Evolutionary conservation across 2,113 vertebrate genomes (phyloP).

Genomic region (Takifugu bimaculatus): DNA sequence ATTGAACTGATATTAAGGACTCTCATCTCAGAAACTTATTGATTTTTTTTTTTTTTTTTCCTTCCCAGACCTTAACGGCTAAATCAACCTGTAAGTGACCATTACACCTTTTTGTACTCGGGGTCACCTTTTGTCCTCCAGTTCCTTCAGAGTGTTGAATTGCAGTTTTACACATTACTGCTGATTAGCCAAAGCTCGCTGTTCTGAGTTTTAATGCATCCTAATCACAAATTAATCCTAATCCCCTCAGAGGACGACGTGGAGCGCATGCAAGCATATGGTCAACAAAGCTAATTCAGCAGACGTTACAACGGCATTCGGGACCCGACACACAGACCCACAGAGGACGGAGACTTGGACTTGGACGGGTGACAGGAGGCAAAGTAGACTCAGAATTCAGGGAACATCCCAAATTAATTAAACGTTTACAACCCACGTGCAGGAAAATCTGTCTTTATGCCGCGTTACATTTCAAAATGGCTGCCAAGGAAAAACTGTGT

Average conservation of each 20-base stretch:
- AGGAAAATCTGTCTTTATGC: too few species aligned
- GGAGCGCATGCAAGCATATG: constrained; percentile 58
- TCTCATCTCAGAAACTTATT: constrained; percentile 53
- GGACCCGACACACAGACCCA: neutral
- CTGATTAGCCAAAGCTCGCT: constrained; percentile 44
- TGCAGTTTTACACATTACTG: constrained; percentile 41
- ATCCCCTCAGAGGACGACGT: constrained; percentile 55
- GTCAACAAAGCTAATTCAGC: constrained; percentile 54
- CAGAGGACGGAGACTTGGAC: too few species aligned
- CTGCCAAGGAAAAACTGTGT: too few species aligned
- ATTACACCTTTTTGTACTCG: constrained; percentile 12
- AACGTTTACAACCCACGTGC: too few species aligned
- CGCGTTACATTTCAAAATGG: too few species aligned
- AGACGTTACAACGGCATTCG: constrained; percentile 23
- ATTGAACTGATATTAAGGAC: constrained; percentile 58
- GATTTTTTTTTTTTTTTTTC: constrained; percentile 33
- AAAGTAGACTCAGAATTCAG: too few species aligned
- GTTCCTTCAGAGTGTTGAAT: constrained; percentile 32
- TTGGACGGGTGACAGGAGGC: too few species aligned
- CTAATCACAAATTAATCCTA: constrained; percentile 67
- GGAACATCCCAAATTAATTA: too few species aligned
- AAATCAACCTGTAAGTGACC: constrained; percentile 61
- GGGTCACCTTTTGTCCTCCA: constrained; percentile 51
- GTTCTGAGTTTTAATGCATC: constrained; percentile 57
- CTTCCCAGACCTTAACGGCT: constrained; percentile 18